A percentile compares a stretch with the other conserved stretches of the same genome.
phyloP scores from a whole-genome alignment of 1,140 invertebrate genomes.

The Tribolium castaneum region DNA sequence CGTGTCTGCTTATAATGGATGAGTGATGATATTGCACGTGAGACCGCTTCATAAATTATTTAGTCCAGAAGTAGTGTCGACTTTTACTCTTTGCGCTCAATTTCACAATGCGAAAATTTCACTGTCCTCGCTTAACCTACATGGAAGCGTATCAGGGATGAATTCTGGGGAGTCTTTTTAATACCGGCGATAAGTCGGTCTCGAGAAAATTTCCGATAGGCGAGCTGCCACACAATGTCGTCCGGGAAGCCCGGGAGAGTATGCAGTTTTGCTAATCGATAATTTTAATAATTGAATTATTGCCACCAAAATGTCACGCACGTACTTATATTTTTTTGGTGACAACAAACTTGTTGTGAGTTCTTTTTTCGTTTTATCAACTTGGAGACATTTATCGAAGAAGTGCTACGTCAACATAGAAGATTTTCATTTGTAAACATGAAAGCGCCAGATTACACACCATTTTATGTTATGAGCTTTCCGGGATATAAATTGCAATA shows the following conservation, averaged over 20 bases:
- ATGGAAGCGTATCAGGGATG: not conserved
- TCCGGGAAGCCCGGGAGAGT: not conserved
- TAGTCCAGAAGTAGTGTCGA: not conserved
- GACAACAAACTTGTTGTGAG: too few species aligned
- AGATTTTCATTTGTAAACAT: not conserved
- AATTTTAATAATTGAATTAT: not conserved
- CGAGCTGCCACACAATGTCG: not conserved
- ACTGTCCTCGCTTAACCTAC: not conserved
- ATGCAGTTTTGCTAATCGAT: not conserved
- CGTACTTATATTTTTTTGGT: too few species aligned
- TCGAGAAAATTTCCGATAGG: not conserved
- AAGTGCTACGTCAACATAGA: not conserved
- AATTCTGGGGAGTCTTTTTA: not conserved
- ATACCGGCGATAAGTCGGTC: not conserved
- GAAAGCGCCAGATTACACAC: too few species aligned
- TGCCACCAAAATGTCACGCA: too few species aligned
- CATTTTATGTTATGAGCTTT: too few species aligned
- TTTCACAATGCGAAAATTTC: conserved; percentile 2
- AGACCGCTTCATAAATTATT: conserved; percentile 16
- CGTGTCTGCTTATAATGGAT: not conserved
- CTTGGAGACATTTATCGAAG: not conserved
- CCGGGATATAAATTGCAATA: too few species aligned
- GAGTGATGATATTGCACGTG: conserved; percentile 11
- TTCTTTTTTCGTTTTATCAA: too few species aligned
- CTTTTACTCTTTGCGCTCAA: not conserved